Base-by-base conservation (phyloP, 2,797 vertebrate genomes). In the Rhincodon typus region DNA sequence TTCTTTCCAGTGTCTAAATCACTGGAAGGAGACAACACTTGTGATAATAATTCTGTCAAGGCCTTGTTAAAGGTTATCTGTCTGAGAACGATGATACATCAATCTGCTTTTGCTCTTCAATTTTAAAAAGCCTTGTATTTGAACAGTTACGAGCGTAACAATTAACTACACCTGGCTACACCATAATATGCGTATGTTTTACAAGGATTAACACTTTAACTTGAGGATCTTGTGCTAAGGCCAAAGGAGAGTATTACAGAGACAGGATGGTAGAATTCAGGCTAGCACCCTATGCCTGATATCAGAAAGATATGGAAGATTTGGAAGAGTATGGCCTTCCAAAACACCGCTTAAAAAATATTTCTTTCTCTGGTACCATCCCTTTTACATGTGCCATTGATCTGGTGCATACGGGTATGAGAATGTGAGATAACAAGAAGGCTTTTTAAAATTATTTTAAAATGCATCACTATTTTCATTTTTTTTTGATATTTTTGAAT, bases 11-110 rank as follows among this genome's bases (percentile, higher is more conserved):
- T 93, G 90, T 69, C 90, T 93, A 93, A 93, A 93, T 93, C 90
- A 93, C 62, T 69, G 66, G 90, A 93, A 93, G 66, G 90, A 93
- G 90, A 93, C 90, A 93, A 69, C 34, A 69, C 90, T 69, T 93
- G 90, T 66, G 90, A 42, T 69, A 93, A 93, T 93, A 93, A 93
- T 66, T 93, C 90, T 93, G 62, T 69, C 90, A 93, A 93, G 90
- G n/a, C 62, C 66, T 93, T 93, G 90, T 93, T 93, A 93, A 93
- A 93, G 90, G 90, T 93, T 93, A 93, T 69, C 90, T 93, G 90
- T 93, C 90, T 66, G 42, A 69, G 62, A 69, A 69, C 6, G 8
- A 93, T 93, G 90, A 93, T 93, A 93, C 66, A 93, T 93, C 62
- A 93, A 93, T 93, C 66, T 93, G 62, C 17, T 38, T 93, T 93